These are phyloP conservation scores for Crax fasciolata DNA, from an alignment of 2,797 vertebrate genomes.

Conservation along the genomic window DNA sequence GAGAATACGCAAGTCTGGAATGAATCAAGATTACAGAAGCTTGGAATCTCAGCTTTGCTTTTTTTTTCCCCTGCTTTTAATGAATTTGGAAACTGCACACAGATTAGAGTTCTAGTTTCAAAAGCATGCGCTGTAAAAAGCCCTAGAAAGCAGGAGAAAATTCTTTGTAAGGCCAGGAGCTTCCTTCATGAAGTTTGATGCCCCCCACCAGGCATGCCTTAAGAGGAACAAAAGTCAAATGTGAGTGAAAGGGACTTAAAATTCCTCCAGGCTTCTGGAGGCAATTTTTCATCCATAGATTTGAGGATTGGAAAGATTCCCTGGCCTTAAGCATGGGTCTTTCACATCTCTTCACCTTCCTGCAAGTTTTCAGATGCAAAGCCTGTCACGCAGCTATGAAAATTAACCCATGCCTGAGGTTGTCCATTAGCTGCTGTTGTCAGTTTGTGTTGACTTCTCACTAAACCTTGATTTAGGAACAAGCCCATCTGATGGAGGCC, in stretches of 20 bases:
- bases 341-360: not conserved
- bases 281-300: not conserved
- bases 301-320: not conserved
- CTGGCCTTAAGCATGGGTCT: not conserved
- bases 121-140: not conserved
- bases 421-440: not conserved
- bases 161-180: not conserved
- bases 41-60: not conserved
- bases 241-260: not conserved
- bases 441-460: not conserved
- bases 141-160: not conserved
- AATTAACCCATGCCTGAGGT: not conserved
- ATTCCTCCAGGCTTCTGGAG: not conserved
- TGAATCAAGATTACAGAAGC: not conserved
- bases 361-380: not conserved
- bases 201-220: not conserved
- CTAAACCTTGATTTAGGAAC: not conserved
- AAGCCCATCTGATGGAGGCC: not conserved
- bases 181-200: not conserved
- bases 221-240: not conserved
- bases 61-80: not conserved
- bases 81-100: not conserved
- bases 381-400: not conserved
- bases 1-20: not conserved
- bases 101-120: not conserved